Evolutionary conservation across 2,888 invertebrate genomes (phyloP).

Genomic region (Tiliacea aurago): DNA sequence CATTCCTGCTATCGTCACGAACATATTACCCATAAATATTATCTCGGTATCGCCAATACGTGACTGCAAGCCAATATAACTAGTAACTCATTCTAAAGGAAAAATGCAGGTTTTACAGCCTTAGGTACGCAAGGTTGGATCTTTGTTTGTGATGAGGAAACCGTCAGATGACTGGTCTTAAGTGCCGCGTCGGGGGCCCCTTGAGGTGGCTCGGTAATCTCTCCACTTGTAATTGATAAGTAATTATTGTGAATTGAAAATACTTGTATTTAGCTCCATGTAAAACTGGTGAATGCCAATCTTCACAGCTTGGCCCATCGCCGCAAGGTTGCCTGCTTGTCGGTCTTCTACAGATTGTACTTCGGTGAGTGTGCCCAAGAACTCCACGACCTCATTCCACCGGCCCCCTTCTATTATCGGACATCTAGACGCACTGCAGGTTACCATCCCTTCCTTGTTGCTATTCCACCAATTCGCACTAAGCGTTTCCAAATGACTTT

Average conservation of each 20-base stretch:
- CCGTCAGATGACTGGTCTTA: slow-evolving; percentile 2
- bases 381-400: too few relatives aligned
- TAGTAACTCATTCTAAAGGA: slow-evolving; percentile 32
- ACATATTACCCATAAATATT: slow-evolving; percentile 40
- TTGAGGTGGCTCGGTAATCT: slow-evolving; percentile 36
- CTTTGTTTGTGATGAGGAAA: slow-evolving; percentile 54
- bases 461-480: too few relatives aligned
- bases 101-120: slow-evolving; percentile 44
- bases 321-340: too few relatives aligned
- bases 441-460: too few relatives aligned
- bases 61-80: slow-evolving; percentile 38
- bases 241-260: slow-evolving; percentile 12
- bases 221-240: slow-evolving; percentile 23
- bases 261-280: too few relatives aligned
- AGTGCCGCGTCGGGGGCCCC: slow-evolving; percentile 45
- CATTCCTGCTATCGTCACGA: slow-evolving; percentile 49
- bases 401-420: too few relatives aligned
- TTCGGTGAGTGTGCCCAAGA: too few relatives aligned
- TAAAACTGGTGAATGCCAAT: too few relatives aligned
- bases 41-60: slow-evolving; percentile 39
- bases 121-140: slow-evolving; percentile 44
- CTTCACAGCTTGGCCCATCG: too few relatives aligned
- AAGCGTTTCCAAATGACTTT: too few relatives aligned
- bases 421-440: too few relatives aligned
- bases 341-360: too few relatives aligned